A percentile compares a stretch with the other conserved stretches of the same genome.
phyloP scores from a whole-genome alignment of 2,888 invertebrate genomes.

The Muscina levida region DNA sequence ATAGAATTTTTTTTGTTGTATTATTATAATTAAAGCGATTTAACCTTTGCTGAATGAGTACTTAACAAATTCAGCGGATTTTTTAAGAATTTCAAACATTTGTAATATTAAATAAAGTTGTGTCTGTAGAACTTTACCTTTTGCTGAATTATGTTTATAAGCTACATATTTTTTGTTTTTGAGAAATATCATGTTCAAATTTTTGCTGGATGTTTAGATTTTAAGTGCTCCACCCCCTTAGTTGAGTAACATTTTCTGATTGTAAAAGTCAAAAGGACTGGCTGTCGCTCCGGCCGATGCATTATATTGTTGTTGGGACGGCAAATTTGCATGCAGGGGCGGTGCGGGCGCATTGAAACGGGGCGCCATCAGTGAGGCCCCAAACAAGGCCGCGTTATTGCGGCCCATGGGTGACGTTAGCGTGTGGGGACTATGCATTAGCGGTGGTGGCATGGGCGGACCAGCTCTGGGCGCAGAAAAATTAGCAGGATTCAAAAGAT shows the following conservation, averaged over 20 bases:
- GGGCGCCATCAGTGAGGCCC: constrained; percentile 53
- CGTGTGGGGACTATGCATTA: constrained; percentile 64
- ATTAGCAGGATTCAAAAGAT: constrained; percentile 66
- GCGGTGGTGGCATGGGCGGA: constrained; percentile 57
- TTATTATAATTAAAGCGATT: no score
- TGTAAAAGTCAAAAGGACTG: constrained; percentile 55
- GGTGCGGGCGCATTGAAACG: constrained; percentile 54
- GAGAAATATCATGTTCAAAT: no score
- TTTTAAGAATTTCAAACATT: constrained; percentile 23
- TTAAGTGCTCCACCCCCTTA: constrained; percentile 13
- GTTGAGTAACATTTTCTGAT: constrained; percentile 33
- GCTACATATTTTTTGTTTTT: no score
- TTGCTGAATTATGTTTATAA: no score
- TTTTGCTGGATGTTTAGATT: no score
- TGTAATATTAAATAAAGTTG: no score
- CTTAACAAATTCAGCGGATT: no score
- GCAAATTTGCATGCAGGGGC: constrained; percentile 49
- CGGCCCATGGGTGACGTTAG: constrained; percentile 64
- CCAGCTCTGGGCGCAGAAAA: constrained; percentile 45
- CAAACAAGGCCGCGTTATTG: constrained; percentile 52
- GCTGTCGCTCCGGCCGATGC: constrained; percentile 64
- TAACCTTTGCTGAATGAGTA: no score
- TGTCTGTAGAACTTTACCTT: no score
- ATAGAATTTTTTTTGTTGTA: no score
- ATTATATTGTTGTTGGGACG: constrained; percentile 54